Percentiles rank a stretch among this genome's conserved stretches.
Evolutionary conservation across 2,797 vertebrate genomes (phyloP).

Genomic region (Gallinago nigripennis): DNA sequence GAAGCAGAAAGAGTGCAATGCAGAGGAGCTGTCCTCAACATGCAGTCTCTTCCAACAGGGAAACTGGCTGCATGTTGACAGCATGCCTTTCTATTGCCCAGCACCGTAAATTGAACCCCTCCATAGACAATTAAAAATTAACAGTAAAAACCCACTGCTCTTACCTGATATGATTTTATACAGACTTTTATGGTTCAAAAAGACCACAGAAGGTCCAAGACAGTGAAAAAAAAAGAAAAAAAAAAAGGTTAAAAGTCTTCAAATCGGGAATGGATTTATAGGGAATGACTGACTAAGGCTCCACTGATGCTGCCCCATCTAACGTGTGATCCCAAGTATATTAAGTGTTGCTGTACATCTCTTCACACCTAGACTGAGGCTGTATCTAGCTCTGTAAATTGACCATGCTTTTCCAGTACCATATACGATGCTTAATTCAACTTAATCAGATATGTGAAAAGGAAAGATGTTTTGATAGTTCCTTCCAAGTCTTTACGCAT

Average conservation of each 20-base stretch:
- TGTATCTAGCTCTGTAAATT: neutral
- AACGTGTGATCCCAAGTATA: rapidly evolving
- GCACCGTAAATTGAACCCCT: neutral
- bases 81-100: neutral
- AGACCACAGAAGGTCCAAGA: neutral
- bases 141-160: neutral
- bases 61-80: neutral
- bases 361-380: neutral
- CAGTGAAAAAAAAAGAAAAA: neutral
- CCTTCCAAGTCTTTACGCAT: neutral
- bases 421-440: neutral
- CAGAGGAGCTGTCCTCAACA: neutral
- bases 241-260: neutral
- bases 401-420: neutral
- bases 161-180: neutral
- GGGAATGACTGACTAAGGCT: neutral
- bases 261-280: neutral
- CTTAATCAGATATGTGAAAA: neutral
- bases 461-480: neutral
- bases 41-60: neutral
- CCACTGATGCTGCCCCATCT: neutral
- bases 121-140: neutral
- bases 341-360: neutral
- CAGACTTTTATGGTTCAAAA: neutral
- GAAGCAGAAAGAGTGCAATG: neutral